These are phyloP conservation scores for Dermatophagoides farinae DNA, from an alignment of 1,140 invertebrate species.

Conservation along the genomic window DNA sequence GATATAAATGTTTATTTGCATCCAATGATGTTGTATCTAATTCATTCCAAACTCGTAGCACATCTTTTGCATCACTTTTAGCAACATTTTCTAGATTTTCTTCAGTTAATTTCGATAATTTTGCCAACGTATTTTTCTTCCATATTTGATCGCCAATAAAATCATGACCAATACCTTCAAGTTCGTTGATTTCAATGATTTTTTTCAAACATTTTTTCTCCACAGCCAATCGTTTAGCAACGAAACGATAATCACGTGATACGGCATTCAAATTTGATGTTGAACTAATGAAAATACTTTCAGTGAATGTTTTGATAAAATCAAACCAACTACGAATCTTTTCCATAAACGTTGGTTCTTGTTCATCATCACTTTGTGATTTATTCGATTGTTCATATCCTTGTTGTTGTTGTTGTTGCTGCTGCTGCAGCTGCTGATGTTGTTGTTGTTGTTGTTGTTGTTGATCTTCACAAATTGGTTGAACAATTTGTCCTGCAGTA, in stretches of 20 bases:
- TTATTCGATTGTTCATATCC: neutral
- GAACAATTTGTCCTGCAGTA: neutral
- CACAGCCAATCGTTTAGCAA: constrained; percentile 41
- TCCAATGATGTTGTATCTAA: neutral
- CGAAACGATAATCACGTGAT: constrained; percentile 78
- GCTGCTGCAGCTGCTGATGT: neutral
- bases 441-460: neutral
- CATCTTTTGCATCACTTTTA: constrained; percentile 1
- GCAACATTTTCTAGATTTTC: neutral
- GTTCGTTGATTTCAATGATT: constrained; percentile 17
- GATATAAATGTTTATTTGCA: neutral
- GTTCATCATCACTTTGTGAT: neutral
- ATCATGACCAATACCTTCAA: constrained; percentile 1
- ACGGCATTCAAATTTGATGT: constrained; percentile 64
- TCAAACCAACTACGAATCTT: constrained; percentile 28
- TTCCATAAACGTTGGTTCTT: constrained; percentile 16
- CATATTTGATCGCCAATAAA: constrained; percentile 5
- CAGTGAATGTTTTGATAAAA: constrained; percentile 45
- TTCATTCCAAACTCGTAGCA: neutral
- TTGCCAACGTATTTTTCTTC: constrained; percentile 8
- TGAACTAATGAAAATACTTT: constrained; percentile 64
- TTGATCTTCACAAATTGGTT: neutral
- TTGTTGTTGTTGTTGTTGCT: neutral
- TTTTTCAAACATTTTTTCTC: constrained; percentile 59
- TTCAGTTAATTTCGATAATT: constrained; percentile 8